phyloP scores from a whole-genome alignment of 2,888 invertebrate species.

The Dynastes grantii region DNA sequence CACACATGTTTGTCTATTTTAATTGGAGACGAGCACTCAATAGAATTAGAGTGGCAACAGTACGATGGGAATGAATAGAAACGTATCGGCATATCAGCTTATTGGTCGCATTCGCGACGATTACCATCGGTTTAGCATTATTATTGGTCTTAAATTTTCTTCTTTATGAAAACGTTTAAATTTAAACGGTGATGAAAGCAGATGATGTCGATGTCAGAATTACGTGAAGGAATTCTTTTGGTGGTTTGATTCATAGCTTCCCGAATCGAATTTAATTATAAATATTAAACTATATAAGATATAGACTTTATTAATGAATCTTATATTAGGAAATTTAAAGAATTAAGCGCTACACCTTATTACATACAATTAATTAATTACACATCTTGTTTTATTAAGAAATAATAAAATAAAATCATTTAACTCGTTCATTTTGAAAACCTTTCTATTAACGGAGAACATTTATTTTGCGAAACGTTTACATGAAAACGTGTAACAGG shows the following conservation, averaged over 20 bases:
- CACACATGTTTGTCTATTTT: conserved; percentile 26
- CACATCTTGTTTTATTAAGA: too few species aligned
- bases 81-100: neutral
- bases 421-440: neutral
- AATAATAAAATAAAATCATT: too few species aligned
- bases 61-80: neutral
- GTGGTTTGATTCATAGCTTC: neutral
- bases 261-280: neutral
- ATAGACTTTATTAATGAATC: too few species aligned
- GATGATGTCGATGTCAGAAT: neutral
- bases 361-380: too few species aligned
- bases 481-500: too few species aligned
- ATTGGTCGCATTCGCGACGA: conserved; percentile 5
- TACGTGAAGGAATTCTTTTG: neutral
- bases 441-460: too few species aligned
- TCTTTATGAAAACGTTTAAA: conserved; percentile 30
- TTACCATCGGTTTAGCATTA: neutral
- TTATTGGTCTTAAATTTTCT: conserved; percentile 23
- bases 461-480: neutral
- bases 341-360: too few species aligned
- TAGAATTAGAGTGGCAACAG: neutral
- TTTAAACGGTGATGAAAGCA: neutral
- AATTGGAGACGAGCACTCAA: conserved; percentile 1
- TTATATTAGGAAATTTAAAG: too few species aligned
- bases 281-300: too few species aligned